Conservation (phyloP, 2,797 vertebrate genomes). For the Liparis tanakae region DNA sequence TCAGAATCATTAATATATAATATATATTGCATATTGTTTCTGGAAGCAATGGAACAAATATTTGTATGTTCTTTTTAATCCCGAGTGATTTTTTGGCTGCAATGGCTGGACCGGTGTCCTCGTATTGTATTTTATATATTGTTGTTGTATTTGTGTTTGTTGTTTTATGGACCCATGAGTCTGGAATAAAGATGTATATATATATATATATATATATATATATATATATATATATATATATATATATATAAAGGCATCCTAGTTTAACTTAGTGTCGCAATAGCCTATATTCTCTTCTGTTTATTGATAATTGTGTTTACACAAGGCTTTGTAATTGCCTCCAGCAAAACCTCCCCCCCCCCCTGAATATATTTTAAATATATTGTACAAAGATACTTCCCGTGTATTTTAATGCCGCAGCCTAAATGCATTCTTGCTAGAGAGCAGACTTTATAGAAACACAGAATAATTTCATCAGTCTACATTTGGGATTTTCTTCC, state of each 20-base stretch:
- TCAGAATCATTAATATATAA: background rate
- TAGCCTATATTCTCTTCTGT: background rate
- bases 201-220: too few species aligned
- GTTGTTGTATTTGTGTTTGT: too few species aligned
- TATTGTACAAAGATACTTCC: conserved; percentile 7
- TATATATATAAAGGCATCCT: background rate
- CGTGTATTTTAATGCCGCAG: conserved; percentile 1
- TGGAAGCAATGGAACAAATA: too few species aligned
- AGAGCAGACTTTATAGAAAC: background rate
- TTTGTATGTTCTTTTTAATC: too few species aligned
- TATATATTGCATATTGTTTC: too few species aligned
- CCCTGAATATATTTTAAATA: background rate
- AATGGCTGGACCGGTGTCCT: too few species aligned
- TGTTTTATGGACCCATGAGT: too few species aligned
- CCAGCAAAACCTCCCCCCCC: background rate
- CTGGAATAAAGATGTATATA: too few species aligned
- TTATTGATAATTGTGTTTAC: background rate
- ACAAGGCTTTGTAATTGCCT: background rate
- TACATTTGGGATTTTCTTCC: conserved; percentile 8
- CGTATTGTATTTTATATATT: too few species aligned
- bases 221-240: too few species aligned
- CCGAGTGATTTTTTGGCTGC: too few species aligned
- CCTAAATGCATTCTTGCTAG: conserved; percentile 14
- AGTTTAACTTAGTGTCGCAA: background rate
- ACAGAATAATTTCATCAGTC: conserved; percentile 8